Conservation (phyloP, 2,888 invertebrate species). For the Spatulosminthurus flaviceps region DNA sequence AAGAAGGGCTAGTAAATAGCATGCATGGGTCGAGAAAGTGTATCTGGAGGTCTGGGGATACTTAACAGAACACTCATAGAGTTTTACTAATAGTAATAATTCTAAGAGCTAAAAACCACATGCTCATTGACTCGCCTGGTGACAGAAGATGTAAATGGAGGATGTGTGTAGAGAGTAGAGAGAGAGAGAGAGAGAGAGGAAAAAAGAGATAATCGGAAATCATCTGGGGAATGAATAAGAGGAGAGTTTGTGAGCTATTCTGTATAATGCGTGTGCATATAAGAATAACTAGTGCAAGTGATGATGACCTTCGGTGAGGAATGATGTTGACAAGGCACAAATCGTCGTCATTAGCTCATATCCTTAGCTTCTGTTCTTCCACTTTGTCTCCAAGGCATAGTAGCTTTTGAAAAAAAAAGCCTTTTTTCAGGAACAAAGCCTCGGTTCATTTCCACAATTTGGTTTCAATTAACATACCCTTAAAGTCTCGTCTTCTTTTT, state of each 20-base stretch:
- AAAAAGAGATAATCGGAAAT: slow-evolving; percentile 7
- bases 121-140: slow-evolving; percentile 11
- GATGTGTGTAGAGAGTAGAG: not conserved
- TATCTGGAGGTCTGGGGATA: no score
- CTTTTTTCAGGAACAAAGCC: slow-evolving; percentile 20
- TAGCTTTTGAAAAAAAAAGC: no score
- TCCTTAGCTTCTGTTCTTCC: not conserved
- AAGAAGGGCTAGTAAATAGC: no score
- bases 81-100: not conserved
- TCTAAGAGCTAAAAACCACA: not conserved
- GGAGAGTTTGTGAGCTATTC: not conserved
- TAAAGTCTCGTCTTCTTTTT: no score
- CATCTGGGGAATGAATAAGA: not conserved
- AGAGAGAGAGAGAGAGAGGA: not conserved
- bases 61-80: not conserved
- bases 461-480: slow-evolving; percentile 55
- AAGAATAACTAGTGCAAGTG: not conserved
- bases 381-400: not conserved
- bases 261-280: no score
- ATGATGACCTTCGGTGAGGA: not conserved
- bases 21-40: no score
- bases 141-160: slow-evolving; percentile 2
- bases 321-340: slow-evolving; percentile 43
- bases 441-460: slow-evolving; percentile 47
- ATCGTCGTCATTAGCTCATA: slow-evolving; percentile 43